Evolutionary conservation across 2,113 vertebrate species (phyloP), one percentile per base, ranked within the genome.

Genomic region (Telmatochromis brichardi): DNA sequence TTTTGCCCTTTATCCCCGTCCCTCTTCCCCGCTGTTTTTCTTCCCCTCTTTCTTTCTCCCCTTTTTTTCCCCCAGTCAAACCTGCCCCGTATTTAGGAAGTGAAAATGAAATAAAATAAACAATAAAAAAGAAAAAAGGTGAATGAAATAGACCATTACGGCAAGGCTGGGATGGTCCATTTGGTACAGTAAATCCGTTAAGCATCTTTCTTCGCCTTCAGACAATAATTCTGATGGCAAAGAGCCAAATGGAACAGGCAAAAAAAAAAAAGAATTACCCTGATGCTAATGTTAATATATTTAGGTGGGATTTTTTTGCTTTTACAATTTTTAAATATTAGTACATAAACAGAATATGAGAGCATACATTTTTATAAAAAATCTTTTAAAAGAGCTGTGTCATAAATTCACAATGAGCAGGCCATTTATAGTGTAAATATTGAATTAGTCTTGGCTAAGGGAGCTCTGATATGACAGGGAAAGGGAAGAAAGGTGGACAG

Each of bases 401-500:
- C 79, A 55, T 2, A 81, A 9, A 81, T 40, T 35, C 23, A 37
- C 9, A 28, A 17, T 28, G 15, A 60, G 40, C 7, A 13, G 40
- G 55, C 7, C 9, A 6, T 63, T 82, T 60, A 47, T 60, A 45
- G 19, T 4, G 5, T 47, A 45, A 60, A 45, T 82, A 82, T 47
- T 82, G 26, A 42, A 54, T 47, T 31, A n/a, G 15, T 26, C 23
- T 28, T 31, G 5, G 54, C 55, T 58, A 60, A 81, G 11, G 21
- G 7, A 60, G 55, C 76, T 53, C 31, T 63, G 40, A 53, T 40
- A 51, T 26, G 42, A 60, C 54, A 47, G 68, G 9, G 68, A 76
- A 47, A 47, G 23, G 3, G 31, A 11, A 85, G 26, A 19, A 40
- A 37, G 17, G 28, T 51, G 37, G 78, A 63, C 42, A 10, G 21